Evolutionary conservation across 2,888 invertebrate species (phyloP).

Genomic region (Cheilosia variabilis): DNA sequence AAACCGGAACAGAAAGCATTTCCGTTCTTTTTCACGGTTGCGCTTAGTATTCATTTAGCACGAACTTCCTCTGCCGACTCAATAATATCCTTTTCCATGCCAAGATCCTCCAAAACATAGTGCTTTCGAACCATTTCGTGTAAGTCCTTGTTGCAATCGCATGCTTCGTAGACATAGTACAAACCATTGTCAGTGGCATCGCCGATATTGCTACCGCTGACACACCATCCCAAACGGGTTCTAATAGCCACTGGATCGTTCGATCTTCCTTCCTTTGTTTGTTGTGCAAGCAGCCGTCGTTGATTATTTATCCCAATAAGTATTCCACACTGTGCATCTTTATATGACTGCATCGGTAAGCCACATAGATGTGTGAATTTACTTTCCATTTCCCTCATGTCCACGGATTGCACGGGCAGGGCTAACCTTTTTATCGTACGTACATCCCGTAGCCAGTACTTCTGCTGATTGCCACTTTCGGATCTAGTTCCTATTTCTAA

Average conservation of each 20-base stretch:
- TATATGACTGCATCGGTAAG: background rate
- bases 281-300: background rate
- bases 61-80: background rate
- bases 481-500: background rate
- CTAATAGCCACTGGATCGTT: constrained; percentile 10
- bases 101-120: constrained; percentile 3
- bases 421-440: background rate
- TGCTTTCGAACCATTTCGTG: background rate
- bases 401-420: constrained; percentile 6
- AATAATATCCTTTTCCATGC: background rate
- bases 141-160: constrained; percentile 3
- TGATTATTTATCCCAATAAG: constrained; percentile 16
- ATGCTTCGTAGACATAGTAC: background rate
- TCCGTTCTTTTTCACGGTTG: background rate
- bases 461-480: background rate
- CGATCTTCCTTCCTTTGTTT: background rate
- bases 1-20: background rate
- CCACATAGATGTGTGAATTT: background rate
- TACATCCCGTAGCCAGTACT: constrained; percentile 1
- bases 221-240: constrained; percentile 14
- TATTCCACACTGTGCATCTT: background rate
- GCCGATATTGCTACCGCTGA: background rate
- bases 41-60: background rate
- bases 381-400: background rate
- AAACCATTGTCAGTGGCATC: background rate